Evolutionary conservation across 2,113 vertebrate genomes (phyloP).

Genomic region (Carassius auratus): DNA sequence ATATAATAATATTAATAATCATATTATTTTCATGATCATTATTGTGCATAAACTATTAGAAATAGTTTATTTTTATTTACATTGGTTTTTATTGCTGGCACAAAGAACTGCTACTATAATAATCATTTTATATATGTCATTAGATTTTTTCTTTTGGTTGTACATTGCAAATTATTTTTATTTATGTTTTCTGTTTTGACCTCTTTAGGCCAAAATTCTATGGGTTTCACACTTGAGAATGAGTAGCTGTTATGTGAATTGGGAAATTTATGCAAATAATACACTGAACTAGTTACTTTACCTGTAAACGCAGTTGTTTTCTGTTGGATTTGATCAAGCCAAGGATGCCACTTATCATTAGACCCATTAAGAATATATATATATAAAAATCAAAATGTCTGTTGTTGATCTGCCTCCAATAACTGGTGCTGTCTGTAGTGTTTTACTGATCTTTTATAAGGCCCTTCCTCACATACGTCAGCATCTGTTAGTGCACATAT

Average conservation of each 20-base stretch:
- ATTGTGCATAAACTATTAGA: background rate
- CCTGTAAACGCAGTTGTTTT: background rate
- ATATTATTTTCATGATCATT: background rate
- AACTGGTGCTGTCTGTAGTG: background rate
- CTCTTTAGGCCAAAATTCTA: background rate
- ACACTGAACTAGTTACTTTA: background rate
- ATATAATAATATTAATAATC: background rate
- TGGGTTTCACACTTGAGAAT: background rate
- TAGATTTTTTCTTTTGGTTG: too few species aligned
- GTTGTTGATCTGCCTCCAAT: background rate
- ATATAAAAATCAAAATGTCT: background rate
- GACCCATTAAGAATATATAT: background rate
- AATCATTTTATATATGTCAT: background rate
- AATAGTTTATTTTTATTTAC: background rate
- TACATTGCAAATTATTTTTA: background rate
- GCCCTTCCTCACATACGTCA: background rate
- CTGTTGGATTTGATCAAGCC: background rate
- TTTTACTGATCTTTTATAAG: background rate
- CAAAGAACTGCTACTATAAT: background rate
- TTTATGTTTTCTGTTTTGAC: background rate
- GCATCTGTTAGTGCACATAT: slow-evolving; percentile 11
- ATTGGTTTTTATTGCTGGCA: background rate
- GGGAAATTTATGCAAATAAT: background rate
- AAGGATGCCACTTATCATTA: background rate
- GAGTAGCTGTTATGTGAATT: background rate